Conservation (phyloP, 2,113 vertebrate genomes). For the Oostethus manadensis region DNA sequence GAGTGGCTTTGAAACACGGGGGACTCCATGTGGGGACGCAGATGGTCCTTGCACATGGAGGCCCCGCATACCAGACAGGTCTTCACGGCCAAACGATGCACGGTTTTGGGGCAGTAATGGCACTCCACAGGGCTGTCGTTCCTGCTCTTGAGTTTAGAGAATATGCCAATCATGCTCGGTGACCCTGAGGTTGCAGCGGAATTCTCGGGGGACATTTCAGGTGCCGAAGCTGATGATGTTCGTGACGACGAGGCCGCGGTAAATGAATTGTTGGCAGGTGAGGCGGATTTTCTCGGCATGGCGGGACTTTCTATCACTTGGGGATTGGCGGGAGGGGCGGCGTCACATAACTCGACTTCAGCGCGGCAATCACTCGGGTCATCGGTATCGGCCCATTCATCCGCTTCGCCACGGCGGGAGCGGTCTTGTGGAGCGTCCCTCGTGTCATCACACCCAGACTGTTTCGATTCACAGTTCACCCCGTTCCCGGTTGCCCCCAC, state of each 20-base stretch:
- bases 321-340: constrained; percentile 24
- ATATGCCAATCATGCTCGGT: background rate
- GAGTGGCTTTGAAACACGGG: constrained; percentile 72
- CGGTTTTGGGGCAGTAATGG: constrained; percentile 65
- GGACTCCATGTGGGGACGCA: constrained; percentile 70
- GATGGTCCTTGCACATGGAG: constrained; percentile 75
- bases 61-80: constrained; percentile 77
- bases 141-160: constrained; percentile 1
- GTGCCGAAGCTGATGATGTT: background rate
- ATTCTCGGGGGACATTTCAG: constrained; percentile 1
- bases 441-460: constrained; percentile 1
- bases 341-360: constrained; percentile 55
- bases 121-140: constrained; percentile 47
- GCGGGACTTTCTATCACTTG: constrained; percentile 1
- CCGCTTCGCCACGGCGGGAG: constrained; percentile 4
- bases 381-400: background rate
- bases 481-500: background rate
- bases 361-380: constrained; percentile 33
- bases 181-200: constrained; percentile 16
- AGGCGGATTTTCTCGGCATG: constrained; percentile 17
- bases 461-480: constrained; percentile 7
- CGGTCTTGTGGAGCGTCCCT: constrained; percentile 1
- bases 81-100: constrained; percentile 64
- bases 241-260: constrained; percentile 8
- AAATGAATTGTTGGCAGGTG: constrained; percentile 9